Evolutionary conservation across 1,140 invertebrate species (phyloP).

Genomic region (Hylaeus anthracinus): DNA sequence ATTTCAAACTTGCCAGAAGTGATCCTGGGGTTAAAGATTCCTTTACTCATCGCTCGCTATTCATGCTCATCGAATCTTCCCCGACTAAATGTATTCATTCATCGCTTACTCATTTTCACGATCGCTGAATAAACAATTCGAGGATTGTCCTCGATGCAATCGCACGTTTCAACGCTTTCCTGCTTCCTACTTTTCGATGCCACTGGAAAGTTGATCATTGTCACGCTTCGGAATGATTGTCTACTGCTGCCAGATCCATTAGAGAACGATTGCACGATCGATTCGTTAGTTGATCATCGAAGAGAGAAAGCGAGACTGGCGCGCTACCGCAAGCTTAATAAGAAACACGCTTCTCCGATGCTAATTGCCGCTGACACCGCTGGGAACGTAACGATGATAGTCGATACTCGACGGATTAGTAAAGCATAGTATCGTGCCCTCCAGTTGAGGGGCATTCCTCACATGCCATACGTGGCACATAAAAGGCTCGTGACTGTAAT

Average conservation of each 20-base stretch:
- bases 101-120: not conserved
- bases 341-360: not conserved
- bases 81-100: not conserved
- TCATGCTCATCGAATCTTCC: not conserved
- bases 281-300: not conserved
- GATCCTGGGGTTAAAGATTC: not conserved
- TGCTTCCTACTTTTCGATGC: not conserved
- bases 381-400: slow-evolving; percentile 23
- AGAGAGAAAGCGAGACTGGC: not conserved
- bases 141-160: not conserved
- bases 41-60: not conserved
- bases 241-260: not conserved
- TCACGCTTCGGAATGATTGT: not conserved
- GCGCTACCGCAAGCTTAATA: not conserved
- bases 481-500: slow-evolving; percentile 83
- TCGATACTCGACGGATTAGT: slow-evolving; percentile 41
- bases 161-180: not conserved
- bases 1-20: too few relatives aligned
- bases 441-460: slow-evolving; percentile 77
- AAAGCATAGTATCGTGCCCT: slow-evolving; percentile 63
- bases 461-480: slow-evolving; percentile 84
- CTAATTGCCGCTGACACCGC: slow-evolving; percentile 12
- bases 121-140: not conserved
- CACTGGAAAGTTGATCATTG: not conserved
- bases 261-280: not conserved